phyloP scores from a whole-genome alignment of 2,797 vertebrate species.

The Moxostoma hubbsi region DNA sequence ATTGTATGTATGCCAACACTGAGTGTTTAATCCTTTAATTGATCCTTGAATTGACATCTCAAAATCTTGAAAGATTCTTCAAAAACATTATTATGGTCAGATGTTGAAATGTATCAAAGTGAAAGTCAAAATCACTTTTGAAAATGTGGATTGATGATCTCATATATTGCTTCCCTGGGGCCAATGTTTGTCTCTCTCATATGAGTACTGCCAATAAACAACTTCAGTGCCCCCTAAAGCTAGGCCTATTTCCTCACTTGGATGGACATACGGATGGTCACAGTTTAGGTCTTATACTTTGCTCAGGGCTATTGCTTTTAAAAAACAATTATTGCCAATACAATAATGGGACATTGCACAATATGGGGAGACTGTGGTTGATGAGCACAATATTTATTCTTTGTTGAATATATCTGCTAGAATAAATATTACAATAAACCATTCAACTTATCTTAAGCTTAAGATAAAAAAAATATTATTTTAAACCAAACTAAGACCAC shows the following conservation, averaged over 20 bases:
- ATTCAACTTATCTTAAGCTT: too few species aligned
- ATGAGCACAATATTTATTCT: neutral
- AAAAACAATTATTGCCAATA: conserved; percentile 61
- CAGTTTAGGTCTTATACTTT: conserved; percentile 31
- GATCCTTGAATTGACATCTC: neutral
- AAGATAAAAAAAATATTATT: too few species aligned
- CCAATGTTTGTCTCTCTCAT: neutral
- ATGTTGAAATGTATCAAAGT: neutral
- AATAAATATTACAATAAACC: too few species aligned
- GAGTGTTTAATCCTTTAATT: conserved; percentile 11
- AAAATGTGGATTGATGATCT: neutral
- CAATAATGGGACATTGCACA: conserved; percentile 47
- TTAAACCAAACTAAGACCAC: too few species aligned
- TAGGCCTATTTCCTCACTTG: neutral
- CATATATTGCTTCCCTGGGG: neutral
- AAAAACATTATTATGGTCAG: too few species aligned
- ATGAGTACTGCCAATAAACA: conserved; percentile 1
- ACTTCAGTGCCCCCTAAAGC: conserved; percentile 1
- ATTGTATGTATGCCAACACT: neutral
- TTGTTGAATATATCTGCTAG: neutral
- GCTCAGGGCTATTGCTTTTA: conserved; percentile 59
- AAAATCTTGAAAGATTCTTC: too few species aligned
- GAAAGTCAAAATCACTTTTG: neutral
- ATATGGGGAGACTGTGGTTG: neutral
- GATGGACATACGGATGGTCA: neutral